Evolutionary conservation across 2,888 invertebrate species (phyloP), one percentile per base, ranked within the genome.

Genomic region (Chrysolina americana): DNA sequence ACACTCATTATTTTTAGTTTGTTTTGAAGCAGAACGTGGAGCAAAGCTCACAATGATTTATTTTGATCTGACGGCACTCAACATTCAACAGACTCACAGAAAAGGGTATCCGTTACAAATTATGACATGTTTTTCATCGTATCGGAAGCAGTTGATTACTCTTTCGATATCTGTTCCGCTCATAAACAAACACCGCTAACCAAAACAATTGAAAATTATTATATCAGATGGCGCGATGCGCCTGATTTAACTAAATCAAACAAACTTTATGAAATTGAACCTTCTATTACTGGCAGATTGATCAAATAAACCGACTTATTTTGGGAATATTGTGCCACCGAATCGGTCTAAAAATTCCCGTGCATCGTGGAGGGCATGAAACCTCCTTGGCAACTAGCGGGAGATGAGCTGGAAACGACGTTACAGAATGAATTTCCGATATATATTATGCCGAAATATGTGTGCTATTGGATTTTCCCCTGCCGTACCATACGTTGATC

Each of bases 271-370:
- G 23, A 28, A 59, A 28, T 28, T 23, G 59, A 28, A 59, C 13
- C 59, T 17, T 59, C 59, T n/a, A 59, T 59, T 59, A 36, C 68
- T 9, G n/a, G 41, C 66, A 41, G 50, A 64, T 47, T 71, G 59
- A 68, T 71, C 53, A 71, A 74, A 71, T 71, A 71, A 68, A 74
- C 68, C 13, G 68, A 71, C 56, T 71, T 71, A 74, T 74, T 74
- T 74, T 63, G 63, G 68, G 74, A 74, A 68, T 71, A 71, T 59
- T 71, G 17, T 66, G 70, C 65, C 28, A 5, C 2, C 28, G 28
- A 73, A 70, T 65, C 71, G 68, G 68, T 70, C 74, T 74, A 65
- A 74, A 71, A 71, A 70, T 65, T 64, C 65, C 64, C 48, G n/a
- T 64, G 65, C 74, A 56, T 66, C 68, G 64, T 17, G 50, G 53